Evolutionary conservation across 2,113 vertebrate genomes (phyloP), one percentile per base, ranked within the genome.

Genomic region (Ascaphus truei): DNA sequence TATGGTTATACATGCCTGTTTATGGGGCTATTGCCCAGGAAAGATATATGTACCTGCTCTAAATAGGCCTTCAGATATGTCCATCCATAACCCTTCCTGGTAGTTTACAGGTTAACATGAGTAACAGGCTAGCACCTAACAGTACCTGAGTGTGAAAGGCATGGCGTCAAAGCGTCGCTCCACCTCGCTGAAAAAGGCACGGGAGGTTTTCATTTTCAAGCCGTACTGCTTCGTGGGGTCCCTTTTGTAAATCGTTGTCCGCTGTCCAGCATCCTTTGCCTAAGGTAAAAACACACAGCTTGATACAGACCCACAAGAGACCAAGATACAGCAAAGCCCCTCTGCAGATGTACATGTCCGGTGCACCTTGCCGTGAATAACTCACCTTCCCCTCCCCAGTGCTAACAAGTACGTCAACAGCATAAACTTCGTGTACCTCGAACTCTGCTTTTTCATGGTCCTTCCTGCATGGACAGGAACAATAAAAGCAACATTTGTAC

Each of bases 401-500:
- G 85, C 97, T 99, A 80, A 99, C 82, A 0, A 99, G 93, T 77
- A 99, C 96, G 56, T 98, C 97, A 18, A 99, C 93, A 33, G 97
- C 97, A 23, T 98, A 99, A 18, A 99, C 97, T 83, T 98, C 96
- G 43, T 99, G 96, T 52, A 98, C 96, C 79, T 98, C 96, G 76
- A 99, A 99, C 71, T 97, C 95, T 1, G 94, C 95, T 75, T 98
- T 98, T 86, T 99, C 96, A 2, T 99, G 97, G 90, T 98, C 97
- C 85, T 98, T 99, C 88, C 97, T 98, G 58, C 15, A 62, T n/a
- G 73, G 36, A 8, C 57, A 27, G n/a, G n/a, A n/a, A n/a, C n/a
- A n/a, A n/a, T n/a, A n/a, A 2, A 43, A 18, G 63, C 0, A 56
- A 7, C 62, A 16, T 73, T n/a, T n/a, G n/a, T n/a, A n/a, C n/a